A percentile compares a stretch with the other conserved stretches of the same genome.
Evolutionary conservation across 2,888 invertebrate genomes (phyloP).

Genomic region (Trichopria drosophilae): DNA sequence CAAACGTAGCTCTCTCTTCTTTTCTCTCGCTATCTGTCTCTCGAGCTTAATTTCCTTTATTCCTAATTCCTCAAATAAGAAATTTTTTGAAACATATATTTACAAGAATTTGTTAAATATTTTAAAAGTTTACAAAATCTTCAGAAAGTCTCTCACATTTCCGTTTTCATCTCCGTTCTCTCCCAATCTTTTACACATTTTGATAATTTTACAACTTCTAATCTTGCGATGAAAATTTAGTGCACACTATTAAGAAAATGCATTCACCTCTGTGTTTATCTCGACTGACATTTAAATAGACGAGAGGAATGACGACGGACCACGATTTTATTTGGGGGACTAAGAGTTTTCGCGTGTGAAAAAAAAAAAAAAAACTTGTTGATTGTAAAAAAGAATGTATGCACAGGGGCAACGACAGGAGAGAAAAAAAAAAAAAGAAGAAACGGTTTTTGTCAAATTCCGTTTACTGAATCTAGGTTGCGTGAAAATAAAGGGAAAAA

Average conservation of each 20-base stretch:
- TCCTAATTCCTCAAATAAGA: slow-evolving; percentile 19
- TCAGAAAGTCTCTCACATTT: too few relatives aligned
- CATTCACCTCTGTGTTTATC: too few relatives aligned
- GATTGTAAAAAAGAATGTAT: slow-evolving; percentile 17
- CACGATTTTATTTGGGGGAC: too few relatives aligned
- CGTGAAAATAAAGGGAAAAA: slow-evolving; percentile 33
- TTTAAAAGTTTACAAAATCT: slow-evolving; percentile 26
- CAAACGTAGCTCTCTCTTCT: slow-evolving; percentile 30
- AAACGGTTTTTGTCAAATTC: slow-evolving; percentile 10
- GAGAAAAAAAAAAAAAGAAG: slow-evolving; percentile 21
- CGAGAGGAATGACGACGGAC: too few relatives aligned
- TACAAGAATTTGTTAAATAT: slow-evolving; percentile 29
- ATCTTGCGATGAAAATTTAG: too few relatives aligned
- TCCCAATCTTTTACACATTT: too few relatives aligned
- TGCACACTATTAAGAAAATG: too few relatives aligned
- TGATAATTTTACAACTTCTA: too few relatives aligned
- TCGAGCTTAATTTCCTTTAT: too few relatives aligned
- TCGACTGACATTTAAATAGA: too few relatives aligned
- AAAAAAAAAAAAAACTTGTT: slow-evolving; percentile 3
- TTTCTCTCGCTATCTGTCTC: slow-evolving; percentile 30
- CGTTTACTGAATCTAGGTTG: slow-evolving; percentile 25
- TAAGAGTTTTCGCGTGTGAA: too few relatives aligned
- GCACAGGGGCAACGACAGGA: slow-evolving; percentile 26
- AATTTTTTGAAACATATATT: slow-evolving; percentile 9
- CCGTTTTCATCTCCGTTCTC: too few relatives aligned